Conservation (phyloP, 1,140 invertebrate genomes). For the Tribolium castaneum region DNA sequence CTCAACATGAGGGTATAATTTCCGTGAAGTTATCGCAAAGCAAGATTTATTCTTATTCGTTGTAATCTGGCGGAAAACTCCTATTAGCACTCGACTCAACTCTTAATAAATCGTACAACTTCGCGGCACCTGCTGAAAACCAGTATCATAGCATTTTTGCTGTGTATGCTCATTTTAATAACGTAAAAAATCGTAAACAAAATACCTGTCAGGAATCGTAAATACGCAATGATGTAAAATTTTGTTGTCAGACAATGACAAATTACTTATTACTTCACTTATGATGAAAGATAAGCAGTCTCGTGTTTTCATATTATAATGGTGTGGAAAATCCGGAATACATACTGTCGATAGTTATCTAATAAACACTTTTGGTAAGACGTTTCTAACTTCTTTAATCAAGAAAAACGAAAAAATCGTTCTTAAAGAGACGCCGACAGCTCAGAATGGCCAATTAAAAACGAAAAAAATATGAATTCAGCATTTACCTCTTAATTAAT, state of each 20-base stretch:
- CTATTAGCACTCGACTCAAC: too few species aligned
- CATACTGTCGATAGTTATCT: neutral
- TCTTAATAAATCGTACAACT: too few species aligned
- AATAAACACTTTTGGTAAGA: neutral
- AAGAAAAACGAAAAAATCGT: neutral
- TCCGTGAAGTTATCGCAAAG: neutral
- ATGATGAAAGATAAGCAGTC: neutral
- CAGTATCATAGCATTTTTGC: neutral
- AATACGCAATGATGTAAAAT: neutral
- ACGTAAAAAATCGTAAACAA: neutral
- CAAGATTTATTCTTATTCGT: constrained; percentile 1
- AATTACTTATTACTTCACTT: neutral
- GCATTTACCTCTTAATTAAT: neutral
- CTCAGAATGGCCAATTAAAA: neutral
- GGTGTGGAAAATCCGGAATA: neutral
- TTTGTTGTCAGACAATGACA: neutral
- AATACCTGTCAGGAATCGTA: neutral
- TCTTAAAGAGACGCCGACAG: neutral
- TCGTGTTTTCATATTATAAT: neutral
- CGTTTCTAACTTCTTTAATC: neutral
- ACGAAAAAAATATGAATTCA: neutral
- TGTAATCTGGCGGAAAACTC: neutral
- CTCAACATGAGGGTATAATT: constrained; percentile 18
- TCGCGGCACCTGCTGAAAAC: too few species aligned
- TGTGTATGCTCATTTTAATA: neutral